Conservation (phyloP, 2,797 vertebrate species). For the Hoplostethus mediterraneus region DNA sequence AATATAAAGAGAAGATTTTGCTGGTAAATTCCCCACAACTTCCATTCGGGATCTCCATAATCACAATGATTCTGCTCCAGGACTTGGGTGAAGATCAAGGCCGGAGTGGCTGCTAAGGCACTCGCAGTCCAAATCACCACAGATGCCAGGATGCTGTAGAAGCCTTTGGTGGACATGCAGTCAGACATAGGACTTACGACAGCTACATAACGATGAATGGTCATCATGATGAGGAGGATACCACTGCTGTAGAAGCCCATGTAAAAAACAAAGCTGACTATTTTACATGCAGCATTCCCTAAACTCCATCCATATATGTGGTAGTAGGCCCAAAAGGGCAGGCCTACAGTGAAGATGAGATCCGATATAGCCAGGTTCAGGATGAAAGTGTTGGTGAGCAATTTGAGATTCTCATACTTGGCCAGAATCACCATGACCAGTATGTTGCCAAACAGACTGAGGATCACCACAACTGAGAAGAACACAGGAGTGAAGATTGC, state of each 20-base stretch:
- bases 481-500: constrained; percentile 76
- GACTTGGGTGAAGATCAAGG: constrained; percentile 74
- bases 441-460: constrained; percentile 91
- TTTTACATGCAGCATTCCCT: constrained; percentile 86
- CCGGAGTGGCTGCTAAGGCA: constrained; percentile 80
- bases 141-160: constrained; percentile 70
- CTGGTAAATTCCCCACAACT: constrained; percentile 79
- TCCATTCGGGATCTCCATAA: constrained; percentile 66
- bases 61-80: constrained; percentile 63
- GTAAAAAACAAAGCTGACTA: constrained; percentile 86
- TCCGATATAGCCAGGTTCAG: constrained; percentile 93
- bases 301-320: constrained; percentile 86
- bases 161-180: constrained; percentile 74
- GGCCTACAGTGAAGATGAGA: constrained; percentile 87
- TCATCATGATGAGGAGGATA: constrained; percentile 91
- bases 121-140: constrained; percentile 85
- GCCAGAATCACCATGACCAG: constrained; percentile 89
- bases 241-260: constrained; percentile 92
- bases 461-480: constrained; percentile 84
- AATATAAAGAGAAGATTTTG: constrained; percentile 89
- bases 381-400: constrained; percentile 91
- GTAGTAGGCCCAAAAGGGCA: constrained; percentile 89
- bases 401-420: constrained; percentile 90
- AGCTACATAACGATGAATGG: constrained; percentile 88
- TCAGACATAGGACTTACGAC: constrained; percentile 89